Conservation (phyloP, 2,113 vertebrate species). For the Aviceda subcristata region DNA sequence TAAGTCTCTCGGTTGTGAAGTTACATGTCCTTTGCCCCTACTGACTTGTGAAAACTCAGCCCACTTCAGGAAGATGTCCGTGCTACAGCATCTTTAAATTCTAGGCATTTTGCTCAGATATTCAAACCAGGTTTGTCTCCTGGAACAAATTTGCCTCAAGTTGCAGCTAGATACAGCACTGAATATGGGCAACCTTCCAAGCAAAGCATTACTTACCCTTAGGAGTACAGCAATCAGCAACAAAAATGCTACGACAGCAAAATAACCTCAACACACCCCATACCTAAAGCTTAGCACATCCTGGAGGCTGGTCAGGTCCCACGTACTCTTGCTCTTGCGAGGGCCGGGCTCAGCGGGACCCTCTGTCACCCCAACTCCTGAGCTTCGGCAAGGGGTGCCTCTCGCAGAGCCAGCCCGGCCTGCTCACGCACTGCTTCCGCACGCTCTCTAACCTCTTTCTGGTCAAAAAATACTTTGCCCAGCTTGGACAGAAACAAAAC, state of each 20-base stretch:
- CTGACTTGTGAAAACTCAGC: neutral
- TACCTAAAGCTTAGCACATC: neutral
- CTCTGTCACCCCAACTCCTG: neutral
- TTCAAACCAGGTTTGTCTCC: neutral
- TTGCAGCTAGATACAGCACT: neutral
- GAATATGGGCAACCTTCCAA: neutral
- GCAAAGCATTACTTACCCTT: neutral
- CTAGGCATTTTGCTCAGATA: neutral
- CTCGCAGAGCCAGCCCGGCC: neutral
- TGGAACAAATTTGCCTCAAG: neutral
- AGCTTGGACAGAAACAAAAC: neutral
- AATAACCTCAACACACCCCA: neutral
- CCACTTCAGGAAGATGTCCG: neutral
- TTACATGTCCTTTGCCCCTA: neutral
- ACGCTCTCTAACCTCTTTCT: neutral
- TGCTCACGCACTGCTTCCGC: neutral
- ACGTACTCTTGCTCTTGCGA: fast-evolving
- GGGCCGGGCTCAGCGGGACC: neutral
- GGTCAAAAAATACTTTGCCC: neutral
- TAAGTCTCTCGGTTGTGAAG: neutral
- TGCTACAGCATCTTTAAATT: neutral
- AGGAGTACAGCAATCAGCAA: neutral
- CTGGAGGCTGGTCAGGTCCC: neutral
- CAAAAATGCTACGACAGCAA: neutral
- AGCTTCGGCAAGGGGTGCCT: neutral